Base-by-base conservation (phyloP, 2,888 invertebrate species). In the Drosophila flavopinicola region DNA sequence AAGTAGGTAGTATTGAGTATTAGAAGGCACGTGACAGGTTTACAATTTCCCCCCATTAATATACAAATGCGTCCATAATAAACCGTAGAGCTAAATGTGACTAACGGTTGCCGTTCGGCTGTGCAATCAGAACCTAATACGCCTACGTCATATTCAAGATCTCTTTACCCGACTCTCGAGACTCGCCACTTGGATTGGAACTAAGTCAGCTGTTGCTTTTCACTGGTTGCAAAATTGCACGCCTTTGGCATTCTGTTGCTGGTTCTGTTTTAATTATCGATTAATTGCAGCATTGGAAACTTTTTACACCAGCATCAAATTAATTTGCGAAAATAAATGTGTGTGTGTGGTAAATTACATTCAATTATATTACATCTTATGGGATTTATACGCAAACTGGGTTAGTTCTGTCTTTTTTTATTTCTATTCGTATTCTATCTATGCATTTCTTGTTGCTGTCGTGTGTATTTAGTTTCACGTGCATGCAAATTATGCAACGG, bases 141-240 rank as follows among this genome's bases (percentile, higher is more conserved):
- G 23, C 15, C 15, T 38, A 61, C 74, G 61, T 66, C 77, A 69
- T 13, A 48, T 33, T 32, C 42, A 45, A 59, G 59, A 74, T 63
- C 38, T 20, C 54, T 32, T 67, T 49, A 37, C 25, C 41, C 25
- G 48, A 11, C 24, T 42, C 10, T 23, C 20, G 20, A 20, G 20
- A 20, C 9, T 30, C 9, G 9, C 20, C 4, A 42, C 32, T 33
- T 10, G 9, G 27, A 9, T 15, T 13, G 15, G 38, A 41, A 35
- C 13, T 42, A 32, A 63, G 48, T 59, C 45, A 37, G 15, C 11
- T 42, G 25, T 17, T 23, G 35, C 27, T 63, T 42, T 39, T 11
- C 30, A 39, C 30, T 49, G 17, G 24, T 6, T 39, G 30, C 30
- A 38, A 29, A 59, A 51, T 30, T 44, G 58, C 61, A 76, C 38